A percentile compares a stretch with the other conserved stretches of the same genome.
Evolutionary conservation across 1,140 invertebrate species (phyloP).

Genomic region (Parapsyche elsis): DNA sequence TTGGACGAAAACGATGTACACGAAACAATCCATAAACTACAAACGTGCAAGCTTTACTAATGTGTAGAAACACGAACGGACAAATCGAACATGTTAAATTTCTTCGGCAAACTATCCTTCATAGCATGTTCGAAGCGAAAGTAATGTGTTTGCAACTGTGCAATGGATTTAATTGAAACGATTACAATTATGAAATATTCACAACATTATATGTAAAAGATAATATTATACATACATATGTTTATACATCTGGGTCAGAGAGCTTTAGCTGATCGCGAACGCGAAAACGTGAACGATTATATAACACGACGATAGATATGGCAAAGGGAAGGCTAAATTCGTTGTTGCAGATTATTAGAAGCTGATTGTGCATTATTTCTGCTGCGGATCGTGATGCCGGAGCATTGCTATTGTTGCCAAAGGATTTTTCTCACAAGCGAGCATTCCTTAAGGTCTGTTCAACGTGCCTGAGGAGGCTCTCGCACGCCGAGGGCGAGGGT

Average conservation of each 20-base stretch:
- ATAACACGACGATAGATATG: slow-evolving; percentile 44
- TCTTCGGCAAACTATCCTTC: too few species aligned
- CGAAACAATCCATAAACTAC: too few species aligned
- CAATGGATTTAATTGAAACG: too few species aligned
- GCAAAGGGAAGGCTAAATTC: slow-evolving; percentile 51
- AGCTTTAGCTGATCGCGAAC: slow-evolving; percentile 9
- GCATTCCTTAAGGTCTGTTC: slow-evolving; percentile 17
- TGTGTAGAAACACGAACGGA: too few species aligned
- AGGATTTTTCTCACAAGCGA: slow-evolving; percentile 28
- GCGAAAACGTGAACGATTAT: slow-evolving; percentile 55
- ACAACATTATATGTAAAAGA: too few species aligned
- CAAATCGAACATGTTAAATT: too few species aligned
- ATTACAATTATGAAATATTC: too few species aligned
- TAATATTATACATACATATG: neutral
- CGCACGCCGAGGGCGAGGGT: slow-evolving; percentile 32
- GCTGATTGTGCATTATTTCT: slow-evolving; percentile 55
- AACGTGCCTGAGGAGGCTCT: slow-evolving; percentile 4
- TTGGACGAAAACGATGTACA: neutral
- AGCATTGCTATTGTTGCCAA: slow-evolving; percentile 41
- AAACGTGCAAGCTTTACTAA: too few species aligned
- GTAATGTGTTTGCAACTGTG: too few species aligned
- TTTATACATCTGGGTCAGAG: slow-evolving; percentile 12
- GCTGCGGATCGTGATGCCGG: slow-evolving; percentile 54
- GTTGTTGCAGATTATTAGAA: slow-evolving; percentile 53
- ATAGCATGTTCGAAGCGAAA: too few species aligned